Evolutionary conservation across 2,113 vertebrate species (phyloP).

Genomic region (Laterallus jamaicensis): DNA sequence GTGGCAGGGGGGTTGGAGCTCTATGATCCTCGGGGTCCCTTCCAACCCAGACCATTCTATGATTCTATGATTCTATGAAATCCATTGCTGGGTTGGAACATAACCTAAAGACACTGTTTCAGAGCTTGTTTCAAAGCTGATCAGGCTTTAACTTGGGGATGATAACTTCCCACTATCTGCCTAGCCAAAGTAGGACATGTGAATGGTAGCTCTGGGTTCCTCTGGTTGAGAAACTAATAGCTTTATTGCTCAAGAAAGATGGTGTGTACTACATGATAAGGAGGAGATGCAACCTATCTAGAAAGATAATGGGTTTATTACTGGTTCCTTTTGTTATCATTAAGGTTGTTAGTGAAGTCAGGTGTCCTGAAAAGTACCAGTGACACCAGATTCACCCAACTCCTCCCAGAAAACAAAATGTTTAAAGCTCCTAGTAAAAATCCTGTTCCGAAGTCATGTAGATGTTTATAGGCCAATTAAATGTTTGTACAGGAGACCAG

Average conservation of each 20-base stretch:
- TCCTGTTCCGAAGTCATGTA: neutral
- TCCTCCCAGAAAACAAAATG: neutral
- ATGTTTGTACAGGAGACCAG: neutral
- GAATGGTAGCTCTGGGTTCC: neutral
- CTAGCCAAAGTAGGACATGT: neutral
- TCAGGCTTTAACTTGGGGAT: neutral
- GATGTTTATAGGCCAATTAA: slow-evolving; percentile 38
- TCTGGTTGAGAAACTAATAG: neutral
- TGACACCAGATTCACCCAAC: neutral
- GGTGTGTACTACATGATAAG: neutral
- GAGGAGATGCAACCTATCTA: neutral
- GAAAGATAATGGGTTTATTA: neutral
- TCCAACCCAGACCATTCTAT: too few species aligned
- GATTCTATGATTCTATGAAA: neutral
- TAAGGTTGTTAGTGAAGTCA: neutral
- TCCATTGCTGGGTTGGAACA: neutral
- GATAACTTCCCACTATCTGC: neutral
- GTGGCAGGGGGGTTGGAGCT: too few species aligned
- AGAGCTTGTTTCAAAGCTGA: neutral
- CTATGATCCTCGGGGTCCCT: too few species aligned
- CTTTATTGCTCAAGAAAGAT: neutral
- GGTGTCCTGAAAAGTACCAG: neutral
- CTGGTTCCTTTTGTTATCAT: neutral
- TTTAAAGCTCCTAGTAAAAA: neutral
- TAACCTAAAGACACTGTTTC: neutral